These are phyloP conservation scores for Lamellibrachia satsuma DNA, from an alignment of 2,888 invertebrate species.

Conservation along the genomic window DNA sequence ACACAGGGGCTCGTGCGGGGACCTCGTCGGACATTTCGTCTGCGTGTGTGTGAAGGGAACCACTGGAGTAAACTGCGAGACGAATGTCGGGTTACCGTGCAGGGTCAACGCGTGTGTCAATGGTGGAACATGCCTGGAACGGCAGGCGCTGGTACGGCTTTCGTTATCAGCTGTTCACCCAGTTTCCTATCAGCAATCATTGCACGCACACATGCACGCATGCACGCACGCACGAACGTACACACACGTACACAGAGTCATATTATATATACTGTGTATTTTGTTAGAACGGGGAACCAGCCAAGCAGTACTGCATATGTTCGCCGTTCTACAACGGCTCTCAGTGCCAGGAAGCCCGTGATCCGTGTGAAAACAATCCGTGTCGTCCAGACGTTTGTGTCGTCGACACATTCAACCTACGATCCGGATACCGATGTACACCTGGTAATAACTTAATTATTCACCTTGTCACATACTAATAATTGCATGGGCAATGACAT, in stretches of 20 bases:
- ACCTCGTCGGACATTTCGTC: not conserved
- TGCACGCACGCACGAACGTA: not conserved
- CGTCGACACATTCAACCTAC: not conserved
- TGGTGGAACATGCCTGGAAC: not conserved
- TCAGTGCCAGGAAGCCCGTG: not conserved
- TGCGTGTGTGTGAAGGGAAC: not conserved
- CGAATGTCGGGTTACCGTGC: conserved; percentile 1
- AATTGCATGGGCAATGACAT: too few relatives aligned
- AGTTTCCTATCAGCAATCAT: not conserved
- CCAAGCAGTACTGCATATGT: not conserved
- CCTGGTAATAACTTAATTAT: not conserved
- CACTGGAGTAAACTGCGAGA: not conserved
- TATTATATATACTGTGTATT: not conserved
- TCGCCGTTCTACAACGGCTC: not conserved
- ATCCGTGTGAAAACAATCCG: not conserved
- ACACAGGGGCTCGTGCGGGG: not conserved
- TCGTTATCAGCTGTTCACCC: not conserved
- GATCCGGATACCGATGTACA: not conserved
- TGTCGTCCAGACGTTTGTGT: not conserved
- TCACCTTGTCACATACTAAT: not conserved
- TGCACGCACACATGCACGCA: not conserved
- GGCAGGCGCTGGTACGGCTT: not conserved
- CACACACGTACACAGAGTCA: not conserved
- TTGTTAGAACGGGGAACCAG: not conserved
- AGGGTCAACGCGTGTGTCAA: not conserved